Percentiles rank a stretch among this genome's conserved stretches.
These are phyloP conservation scores for Gallirallus australis DNA, from an alignment of 2,797 vertebrate species.

Conservation along the genomic window DNA sequence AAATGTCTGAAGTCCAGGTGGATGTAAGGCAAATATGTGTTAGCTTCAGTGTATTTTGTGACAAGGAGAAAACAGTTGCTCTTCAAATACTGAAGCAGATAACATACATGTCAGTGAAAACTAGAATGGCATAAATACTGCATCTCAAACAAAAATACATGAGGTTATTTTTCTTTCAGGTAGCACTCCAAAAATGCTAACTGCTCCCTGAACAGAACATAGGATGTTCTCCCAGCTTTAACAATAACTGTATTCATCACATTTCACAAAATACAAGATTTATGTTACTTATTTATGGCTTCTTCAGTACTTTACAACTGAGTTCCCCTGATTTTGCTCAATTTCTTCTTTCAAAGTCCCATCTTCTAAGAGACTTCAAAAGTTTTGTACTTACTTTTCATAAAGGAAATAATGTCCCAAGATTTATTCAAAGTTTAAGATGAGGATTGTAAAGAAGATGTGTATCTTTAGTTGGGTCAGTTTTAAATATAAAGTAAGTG, in stretches of 20 bases:
- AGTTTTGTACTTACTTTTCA: not conserved
- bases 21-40: not conserved
- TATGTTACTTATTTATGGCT: not conserved
- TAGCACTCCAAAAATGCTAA: not conserved
- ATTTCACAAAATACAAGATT: not conserved
- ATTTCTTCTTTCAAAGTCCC: not conserved
- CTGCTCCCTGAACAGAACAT: not conserved
- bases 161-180: not conserved
- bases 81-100: not conserved
- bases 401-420: not conserved
- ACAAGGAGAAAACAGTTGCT: not conserved
- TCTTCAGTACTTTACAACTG: not conserved
- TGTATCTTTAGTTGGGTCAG: not conserved
- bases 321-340: not conserved
- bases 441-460: not conserved
- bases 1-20: not conserved
- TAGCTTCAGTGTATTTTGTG: not conserved
- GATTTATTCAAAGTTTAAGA: not conserved
- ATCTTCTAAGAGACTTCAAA: not conserved
- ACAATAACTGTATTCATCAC: not conserved
- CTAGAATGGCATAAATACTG: not conserved
- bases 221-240: not conserved
- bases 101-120: not conserved
- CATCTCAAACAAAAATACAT: not conserved
- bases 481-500: not conserved